phyloP scores from a whole-genome alignment of 2,113 vertebrate genomes.

The Ctenodactylus gundi region DNA sequence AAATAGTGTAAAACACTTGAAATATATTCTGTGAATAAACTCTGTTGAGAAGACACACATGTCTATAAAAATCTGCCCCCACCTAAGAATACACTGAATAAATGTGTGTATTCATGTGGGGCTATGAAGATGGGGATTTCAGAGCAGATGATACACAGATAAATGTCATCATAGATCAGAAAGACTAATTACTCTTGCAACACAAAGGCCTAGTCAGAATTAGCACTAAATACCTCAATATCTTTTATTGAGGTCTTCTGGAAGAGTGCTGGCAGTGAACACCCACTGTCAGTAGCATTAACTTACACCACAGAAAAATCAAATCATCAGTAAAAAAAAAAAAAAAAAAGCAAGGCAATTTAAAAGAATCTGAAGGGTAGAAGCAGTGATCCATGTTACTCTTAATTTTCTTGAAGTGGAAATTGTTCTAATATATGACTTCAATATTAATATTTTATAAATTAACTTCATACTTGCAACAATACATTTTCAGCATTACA shows the following conservation, averaged over 20 bases:
- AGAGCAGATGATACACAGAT: neutral
- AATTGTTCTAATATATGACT: neutral
- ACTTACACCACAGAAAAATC: neutral
- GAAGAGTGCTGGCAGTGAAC: neutral
- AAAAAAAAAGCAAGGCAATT: neutral
- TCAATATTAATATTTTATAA: conserved; percentile 26
- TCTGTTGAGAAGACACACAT: neutral
- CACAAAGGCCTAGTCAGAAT: neutral
- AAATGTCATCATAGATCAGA: neutral
- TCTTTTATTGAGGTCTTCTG: neutral
- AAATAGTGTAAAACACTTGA: neutral
- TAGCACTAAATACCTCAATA: neutral
- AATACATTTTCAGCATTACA: neutral
- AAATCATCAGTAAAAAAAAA: neutral
- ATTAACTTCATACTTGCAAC: neutral
- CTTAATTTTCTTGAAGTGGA: neutral
- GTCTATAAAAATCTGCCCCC: neutral
- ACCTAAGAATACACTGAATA: too few relatives aligned
- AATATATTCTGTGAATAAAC: neutral
- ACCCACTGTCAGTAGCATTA: neutral
- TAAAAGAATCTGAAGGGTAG: neutral
- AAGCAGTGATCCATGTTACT: neutral
- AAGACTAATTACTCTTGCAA: neutral
- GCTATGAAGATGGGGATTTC: neutral
- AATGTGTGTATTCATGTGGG: too few relatives aligned